Conservation (phyloP, 2,113 vertebrate species). For the Dipodomys merriami region DNA sequence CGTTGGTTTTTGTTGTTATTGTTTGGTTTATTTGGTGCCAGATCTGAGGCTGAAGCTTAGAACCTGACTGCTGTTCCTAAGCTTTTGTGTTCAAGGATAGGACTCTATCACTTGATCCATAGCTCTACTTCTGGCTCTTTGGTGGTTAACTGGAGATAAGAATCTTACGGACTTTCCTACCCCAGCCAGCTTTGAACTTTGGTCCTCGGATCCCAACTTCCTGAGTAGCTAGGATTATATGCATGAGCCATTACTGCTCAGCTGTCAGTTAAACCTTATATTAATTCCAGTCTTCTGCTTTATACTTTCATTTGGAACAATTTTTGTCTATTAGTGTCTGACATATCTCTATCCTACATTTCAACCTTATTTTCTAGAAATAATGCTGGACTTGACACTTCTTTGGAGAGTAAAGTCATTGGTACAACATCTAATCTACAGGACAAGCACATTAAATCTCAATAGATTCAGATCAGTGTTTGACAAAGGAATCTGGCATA, state of each 20-base stretch:
- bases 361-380: slow-evolving; percentile 67
- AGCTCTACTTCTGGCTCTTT: no score
- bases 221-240: no score
- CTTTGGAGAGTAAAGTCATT: slow-evolving; percentile 33
- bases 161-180: no score
- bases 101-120: no score
- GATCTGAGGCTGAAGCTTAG: no score
- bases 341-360: slow-evolving; percentile 36
- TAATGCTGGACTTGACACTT: slow-evolving; percentile 56
- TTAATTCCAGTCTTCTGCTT: neutral
- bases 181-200: no score
- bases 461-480: slow-evolving; percentile 71
- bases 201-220: no score
- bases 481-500: slow-evolving; percentile 62
- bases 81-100: no score
- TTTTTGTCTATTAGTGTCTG: slow-evolving; percentile 13
- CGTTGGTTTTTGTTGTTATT: neutral
- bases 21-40: no score
- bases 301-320: slow-evolving; percentile 18
- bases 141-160: no score
- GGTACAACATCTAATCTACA: slow-evolving; percentile 66
- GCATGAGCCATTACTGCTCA: neutral
- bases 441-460: slow-evolving; percentile 67
- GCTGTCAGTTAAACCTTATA: slow-evolving; percentile 27
- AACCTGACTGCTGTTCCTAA: no score